phyloP scores from a whole-genome alignment of 53 echinoderm and acorn worm genomes.

The Glandiceps talaboti region DNA sequence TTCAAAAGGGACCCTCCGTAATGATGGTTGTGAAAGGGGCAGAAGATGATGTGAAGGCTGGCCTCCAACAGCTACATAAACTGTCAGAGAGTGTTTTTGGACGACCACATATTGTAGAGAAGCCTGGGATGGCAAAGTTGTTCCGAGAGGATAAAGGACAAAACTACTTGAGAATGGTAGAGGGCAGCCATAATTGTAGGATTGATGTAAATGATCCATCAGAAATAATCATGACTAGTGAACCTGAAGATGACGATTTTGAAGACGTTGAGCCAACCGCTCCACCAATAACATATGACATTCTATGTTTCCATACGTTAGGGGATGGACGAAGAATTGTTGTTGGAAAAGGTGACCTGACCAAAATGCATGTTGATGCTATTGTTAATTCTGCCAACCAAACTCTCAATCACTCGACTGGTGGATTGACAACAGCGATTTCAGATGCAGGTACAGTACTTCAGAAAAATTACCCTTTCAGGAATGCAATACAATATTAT shows the following conservation, averaged over 20 bases:
- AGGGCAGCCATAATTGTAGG: slow-evolving; percentile 14
- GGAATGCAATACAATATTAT: neutral
- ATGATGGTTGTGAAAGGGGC: slow-evolving; percentile 18
- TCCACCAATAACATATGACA: neutral
- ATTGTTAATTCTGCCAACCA: slow-evolving; percentile 43
- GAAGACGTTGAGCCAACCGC: neutral
- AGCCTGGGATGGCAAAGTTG: slow-evolving; percentile 37
- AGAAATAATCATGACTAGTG: neutral
- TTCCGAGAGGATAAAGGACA: slow-evolving; percentile 28
- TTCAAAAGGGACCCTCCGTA: slow-evolving; percentile 6
- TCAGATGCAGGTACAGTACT: slow-evolving; percentile 32
- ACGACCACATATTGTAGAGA: slow-evolving; percentile 22
- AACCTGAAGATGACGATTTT: neutral
- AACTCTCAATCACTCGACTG: slow-evolving; percentile 21
- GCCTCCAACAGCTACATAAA: neutral
- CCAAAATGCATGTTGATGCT: slow-evolving; percentile 30
- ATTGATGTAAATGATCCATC: slow-evolving; percentile 7
- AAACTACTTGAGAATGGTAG: slow-evolving; percentile 14
- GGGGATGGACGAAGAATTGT: neutral
- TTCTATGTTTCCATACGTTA: neutral
- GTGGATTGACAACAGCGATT: slow-evolving; percentile 35
- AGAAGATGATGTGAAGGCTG: slow-evolving; percentile 19
- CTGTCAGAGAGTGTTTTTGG: slow-evolving; percentile 11
- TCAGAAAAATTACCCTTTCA: too few species aligned
- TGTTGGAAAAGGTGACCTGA: slow-evolving; percentile 28